Conservation (phyloP, 2,113 vertebrate genomes). For the Rattus norvegicus region GRCr8 NC_086021.1:165306501-165307000, state of each 20-base stretch:
- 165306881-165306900: background rate
- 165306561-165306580: background rate
- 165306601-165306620: too few species aligned
- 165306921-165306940: background rate
- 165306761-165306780: background rate
- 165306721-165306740: conserved; percentile 15
- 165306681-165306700: background rate
- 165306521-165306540: background rate
- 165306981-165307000: background rate
- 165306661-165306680: background rate
- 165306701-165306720: background rate
- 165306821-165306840: background rate
- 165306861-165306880: conserved; percentile 7
- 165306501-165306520: background rate
- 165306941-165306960: background rate
- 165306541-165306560: background rate
- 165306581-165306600: too few species aligned
- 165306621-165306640: too few species aligned
- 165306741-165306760: background rate
- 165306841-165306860: background rate
- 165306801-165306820: background rate
- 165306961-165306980: background rate
- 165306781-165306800: background rate
- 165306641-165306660: too few species aligned
- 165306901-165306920: background rate